Conservation (phyloP, 2,113 vertebrate genomes). For the Heptranchias perlo region DNA sequence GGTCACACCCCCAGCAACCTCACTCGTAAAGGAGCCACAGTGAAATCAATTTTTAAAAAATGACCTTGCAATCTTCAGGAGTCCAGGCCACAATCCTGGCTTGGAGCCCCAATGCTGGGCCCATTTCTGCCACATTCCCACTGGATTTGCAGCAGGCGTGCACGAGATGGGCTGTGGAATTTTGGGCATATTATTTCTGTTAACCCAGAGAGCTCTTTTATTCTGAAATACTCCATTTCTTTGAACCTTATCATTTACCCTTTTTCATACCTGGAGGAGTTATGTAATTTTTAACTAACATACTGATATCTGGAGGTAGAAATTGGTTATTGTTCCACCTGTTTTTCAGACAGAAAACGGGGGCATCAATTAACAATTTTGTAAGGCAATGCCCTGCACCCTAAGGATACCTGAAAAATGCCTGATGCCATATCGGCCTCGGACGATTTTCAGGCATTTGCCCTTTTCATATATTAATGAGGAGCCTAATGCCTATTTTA, state of each 20-base stretch:
- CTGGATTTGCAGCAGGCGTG: no score
- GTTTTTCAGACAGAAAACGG: neutral
- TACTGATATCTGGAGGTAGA: neutral
- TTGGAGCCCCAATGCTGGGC: no score
- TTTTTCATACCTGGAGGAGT: neutral
- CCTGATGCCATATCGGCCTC: neutral
- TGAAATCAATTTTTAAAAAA: no score
- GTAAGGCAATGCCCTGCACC: neutral
- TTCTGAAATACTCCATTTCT: no score
- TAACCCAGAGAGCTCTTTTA: no score
- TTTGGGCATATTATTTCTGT: no score
- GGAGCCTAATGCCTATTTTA: neutral
- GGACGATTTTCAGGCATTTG: neutral
- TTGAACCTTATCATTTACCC: neutral
- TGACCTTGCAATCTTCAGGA: no score
- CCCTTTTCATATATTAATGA: neutral
- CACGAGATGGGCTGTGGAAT: no score
- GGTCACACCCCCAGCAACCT: neutral
- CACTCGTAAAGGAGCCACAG: no score
- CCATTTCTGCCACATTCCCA: no score
- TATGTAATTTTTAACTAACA: neutral
- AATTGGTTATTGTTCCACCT: no score
- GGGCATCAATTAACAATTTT: neutral
- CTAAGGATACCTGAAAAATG: neutral
- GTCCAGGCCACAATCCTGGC: no score